Base-by-base conservation (phyloP, 2,797 vertebrate species). In the Argya squamiceps region DNA sequence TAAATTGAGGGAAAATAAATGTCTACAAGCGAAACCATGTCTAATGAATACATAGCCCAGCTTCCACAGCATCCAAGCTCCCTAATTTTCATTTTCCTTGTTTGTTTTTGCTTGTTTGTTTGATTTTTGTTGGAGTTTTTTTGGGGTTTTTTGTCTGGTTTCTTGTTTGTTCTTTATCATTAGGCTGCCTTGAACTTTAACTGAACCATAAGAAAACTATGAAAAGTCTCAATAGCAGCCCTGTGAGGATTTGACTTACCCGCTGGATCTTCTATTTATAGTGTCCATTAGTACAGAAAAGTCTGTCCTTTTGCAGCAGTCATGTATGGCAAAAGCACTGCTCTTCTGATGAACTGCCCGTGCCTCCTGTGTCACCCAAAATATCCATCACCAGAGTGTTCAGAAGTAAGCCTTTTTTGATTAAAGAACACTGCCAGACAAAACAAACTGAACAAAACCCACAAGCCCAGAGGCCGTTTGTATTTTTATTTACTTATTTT, bases 191-290 rank as follows among this genome's bases (percentile, higher is more conserved):
- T 97, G 95, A 98, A 97, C 95, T 97, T 96, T 77, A 91, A 79
- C 76, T 96, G 97, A 96, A 97, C 97, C 95, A 78, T 96, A 67
- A 96, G 76, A 84, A 94, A 96, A 93, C 75, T 62, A 16, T 90
- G 46, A 70, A 89, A 62, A 94, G 73, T 96, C 92, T 96, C 94
- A 95, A 78, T 93, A 97, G 60, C 77, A 93, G 79, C 89, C 62
- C 85, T 96, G 32, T 73, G 74, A 97, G 52, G 76, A 76, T 90
- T 75, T 93, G 89, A 68, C 89, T 92, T 77, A 70, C 68, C 82
- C 92, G 80, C 56, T 88, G 89, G 91, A 95, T 96, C n/a, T 93
- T 69, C 95, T 97, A 92, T 96, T 96, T 97, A 93, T 98, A 96
- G 85, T 77, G 77, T 94, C 96, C 93, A 88, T 85, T 97, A 96